Conservation (phyloP, 2,888 invertebrate genomes). For the Drosophila gaucha region DNA sequence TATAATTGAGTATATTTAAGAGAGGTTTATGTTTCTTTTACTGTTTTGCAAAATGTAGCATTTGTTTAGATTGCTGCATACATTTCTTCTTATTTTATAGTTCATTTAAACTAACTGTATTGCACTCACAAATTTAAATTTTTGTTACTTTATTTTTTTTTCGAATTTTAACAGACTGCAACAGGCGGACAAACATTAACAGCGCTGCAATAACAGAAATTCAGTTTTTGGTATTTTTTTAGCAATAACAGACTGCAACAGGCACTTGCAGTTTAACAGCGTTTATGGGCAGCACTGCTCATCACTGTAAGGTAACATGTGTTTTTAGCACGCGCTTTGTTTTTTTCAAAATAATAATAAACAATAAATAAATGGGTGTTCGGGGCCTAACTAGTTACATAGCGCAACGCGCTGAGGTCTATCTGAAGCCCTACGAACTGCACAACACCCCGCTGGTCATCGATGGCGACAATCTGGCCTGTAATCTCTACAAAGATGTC, state of each 20-base stretch:
- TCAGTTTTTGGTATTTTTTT: slow-evolving; percentile 3
- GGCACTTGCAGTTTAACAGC: slow-evolving; percentile 1
- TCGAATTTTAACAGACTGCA: neutral
- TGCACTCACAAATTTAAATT: no score
- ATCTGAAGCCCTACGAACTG: slow-evolving; percentile 88
- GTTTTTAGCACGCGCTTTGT: slow-evolving; percentile 48
- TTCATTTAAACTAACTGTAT: no score
- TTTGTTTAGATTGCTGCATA: no score
- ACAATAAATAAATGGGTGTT: slow-evolving; percentile 94
- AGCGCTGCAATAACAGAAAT: neutral
- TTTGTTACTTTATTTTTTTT: no score
- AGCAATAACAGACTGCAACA: slow-evolving; percentile 5
- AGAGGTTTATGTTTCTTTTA: neutral
- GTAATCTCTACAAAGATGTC: slow-evolving; percentile 88
- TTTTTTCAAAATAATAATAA: slow-evolving; percentile 28
- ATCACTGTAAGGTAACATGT: slow-evolving; percentile 38
- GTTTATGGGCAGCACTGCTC: slow-evolving; percentile 27
- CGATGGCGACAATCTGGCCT: slow-evolving; percentile 92
- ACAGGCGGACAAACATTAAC: neutral
- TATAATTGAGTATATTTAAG: neutral
- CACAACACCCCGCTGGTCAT: slow-evolving; percentile 90
- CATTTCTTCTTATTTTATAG: no score
- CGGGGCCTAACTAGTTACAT: slow-evolving; percentile 93
- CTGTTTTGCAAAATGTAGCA: neutral
- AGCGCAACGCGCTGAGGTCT: slow-evolving; percentile 87